Conservation (phyloP, 2,797 vertebrate species). For the Natrix natrix region DNA sequence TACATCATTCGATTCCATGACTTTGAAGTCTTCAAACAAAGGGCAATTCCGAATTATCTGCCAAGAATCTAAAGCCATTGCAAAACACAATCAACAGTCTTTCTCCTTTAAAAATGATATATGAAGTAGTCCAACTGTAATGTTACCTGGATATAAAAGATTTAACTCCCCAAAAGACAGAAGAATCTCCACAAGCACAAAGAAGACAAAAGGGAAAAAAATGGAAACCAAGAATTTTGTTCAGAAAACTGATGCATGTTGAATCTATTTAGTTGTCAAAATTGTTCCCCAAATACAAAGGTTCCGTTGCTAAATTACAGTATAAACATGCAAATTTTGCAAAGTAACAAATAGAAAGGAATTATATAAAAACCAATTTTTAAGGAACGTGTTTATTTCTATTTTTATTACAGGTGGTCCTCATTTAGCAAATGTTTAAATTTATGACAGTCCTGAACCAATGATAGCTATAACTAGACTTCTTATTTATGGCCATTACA, state of each 20-base stretch:
- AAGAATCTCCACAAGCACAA: not conserved
- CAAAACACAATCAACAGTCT: not conserved
- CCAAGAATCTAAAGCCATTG: not conserved
- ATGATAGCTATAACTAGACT: not conserved
- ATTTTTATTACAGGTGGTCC: not conserved
- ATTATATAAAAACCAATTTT: not conserved
- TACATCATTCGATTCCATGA: not conserved
- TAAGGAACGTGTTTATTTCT: not conserved
- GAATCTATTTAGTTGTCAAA: not conserved
- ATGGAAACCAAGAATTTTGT: not conserved
- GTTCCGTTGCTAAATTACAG: not conserved
- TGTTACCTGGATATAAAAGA: not conserved
- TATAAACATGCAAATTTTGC: not conserved
- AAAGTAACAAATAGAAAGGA: not conserved
- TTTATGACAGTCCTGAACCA: not conserved
- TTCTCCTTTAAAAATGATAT: slow-evolving; percentile 6
- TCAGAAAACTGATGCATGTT: not conserved
- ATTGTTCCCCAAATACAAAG: not conserved
- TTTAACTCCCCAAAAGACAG: not conserved
- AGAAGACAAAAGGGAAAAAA: not conserved
- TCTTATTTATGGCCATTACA: not conserved
- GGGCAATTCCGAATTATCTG: not conserved
- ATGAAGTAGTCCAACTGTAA: not conserved
- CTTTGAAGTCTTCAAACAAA: not conserved
- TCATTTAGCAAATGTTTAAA: not conserved